Conservation (phyloP, 2,113 vertebrate genomes). For the Oreochromis aureus region DNA sequence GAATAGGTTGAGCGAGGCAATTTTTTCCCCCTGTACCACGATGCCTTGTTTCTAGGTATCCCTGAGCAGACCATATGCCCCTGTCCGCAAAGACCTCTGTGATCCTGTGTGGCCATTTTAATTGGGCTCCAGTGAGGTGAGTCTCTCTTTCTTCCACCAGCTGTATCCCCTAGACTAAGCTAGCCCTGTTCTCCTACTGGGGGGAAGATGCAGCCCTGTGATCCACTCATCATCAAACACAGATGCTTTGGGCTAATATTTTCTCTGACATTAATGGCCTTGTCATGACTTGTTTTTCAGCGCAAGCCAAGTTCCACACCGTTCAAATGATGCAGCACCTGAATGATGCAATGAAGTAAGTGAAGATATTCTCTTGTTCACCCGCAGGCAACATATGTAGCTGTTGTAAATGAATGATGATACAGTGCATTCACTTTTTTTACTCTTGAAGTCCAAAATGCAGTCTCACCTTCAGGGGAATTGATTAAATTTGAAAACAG, state of each 20-base stretch:
- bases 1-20: slow-evolving; percentile 9
- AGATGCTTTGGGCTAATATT: not conserved
- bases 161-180: not conserved
- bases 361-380: not conserved
- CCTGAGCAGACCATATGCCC: not conserved
- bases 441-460: not conserved
- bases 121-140: slow-evolving; percentile 49
- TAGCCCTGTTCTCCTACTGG: not conserved
- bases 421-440: not conserved
- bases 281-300: not conserved
- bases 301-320: not conserved
- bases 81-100: slow-evolving; percentile 14
- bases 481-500: not conserved
- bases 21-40: not conserved
- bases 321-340: not conserved
- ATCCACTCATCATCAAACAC: not conserved
- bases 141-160: not conserved
- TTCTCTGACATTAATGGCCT: not conserved
- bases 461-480: not conserved
- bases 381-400: not conserved
- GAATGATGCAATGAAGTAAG: not conserved
- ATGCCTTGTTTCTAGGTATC: slow-evolving; percentile 20
- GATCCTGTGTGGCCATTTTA: slow-evolving; percentile 51
- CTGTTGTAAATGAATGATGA: not conserved
- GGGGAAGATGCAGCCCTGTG: not conserved